Percentiles rank a stretch among this genome's conserved stretches.
Conservation (phyloP, 2,113 vertebrate species). For the Chaetorhynchus papuensis region DNA sequence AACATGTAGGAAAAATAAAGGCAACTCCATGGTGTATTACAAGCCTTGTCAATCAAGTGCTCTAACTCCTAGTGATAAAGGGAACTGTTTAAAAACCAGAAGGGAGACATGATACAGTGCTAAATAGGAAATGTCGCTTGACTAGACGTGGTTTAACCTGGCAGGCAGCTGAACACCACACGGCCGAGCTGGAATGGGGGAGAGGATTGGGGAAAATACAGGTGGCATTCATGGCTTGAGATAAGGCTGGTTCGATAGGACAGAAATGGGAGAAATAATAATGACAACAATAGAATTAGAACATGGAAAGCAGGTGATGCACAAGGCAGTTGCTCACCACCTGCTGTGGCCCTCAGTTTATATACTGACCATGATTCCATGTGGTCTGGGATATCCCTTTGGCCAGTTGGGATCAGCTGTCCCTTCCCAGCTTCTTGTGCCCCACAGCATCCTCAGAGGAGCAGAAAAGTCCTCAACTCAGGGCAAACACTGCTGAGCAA, state of each 20-base stretch:
- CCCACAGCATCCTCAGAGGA: background rate
- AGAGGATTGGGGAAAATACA: background rate
- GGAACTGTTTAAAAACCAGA: constrained; percentile 36
- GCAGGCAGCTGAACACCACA: background rate
- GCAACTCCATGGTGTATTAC: constrained; percentile 33
- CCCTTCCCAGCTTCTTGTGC: background rate
- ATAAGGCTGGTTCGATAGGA: background rate
- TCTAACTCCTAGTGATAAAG: background rate
- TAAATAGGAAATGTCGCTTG: background rate
- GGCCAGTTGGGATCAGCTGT: background rate
- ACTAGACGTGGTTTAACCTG: background rate
- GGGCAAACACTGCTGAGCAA: background rate
- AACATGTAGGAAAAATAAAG: constrained; percentile 46
- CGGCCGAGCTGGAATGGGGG: background rate
- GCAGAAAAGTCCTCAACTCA: background rate
- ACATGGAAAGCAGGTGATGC: background rate
- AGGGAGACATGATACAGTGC: constrained; percentile 6
- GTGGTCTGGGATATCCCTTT: background rate
- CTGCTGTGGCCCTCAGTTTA: background rate
- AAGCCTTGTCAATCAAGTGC: constrained; percentile 55
- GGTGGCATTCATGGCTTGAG: background rate
- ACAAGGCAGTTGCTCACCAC: background rate
- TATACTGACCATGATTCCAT: background rate
- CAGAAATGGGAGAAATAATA: background rate
- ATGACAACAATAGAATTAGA: background rate